phyloP scores from a whole-genome alignment of 2,888 invertebrate species.

The Andrena trimmerana region DNA sequence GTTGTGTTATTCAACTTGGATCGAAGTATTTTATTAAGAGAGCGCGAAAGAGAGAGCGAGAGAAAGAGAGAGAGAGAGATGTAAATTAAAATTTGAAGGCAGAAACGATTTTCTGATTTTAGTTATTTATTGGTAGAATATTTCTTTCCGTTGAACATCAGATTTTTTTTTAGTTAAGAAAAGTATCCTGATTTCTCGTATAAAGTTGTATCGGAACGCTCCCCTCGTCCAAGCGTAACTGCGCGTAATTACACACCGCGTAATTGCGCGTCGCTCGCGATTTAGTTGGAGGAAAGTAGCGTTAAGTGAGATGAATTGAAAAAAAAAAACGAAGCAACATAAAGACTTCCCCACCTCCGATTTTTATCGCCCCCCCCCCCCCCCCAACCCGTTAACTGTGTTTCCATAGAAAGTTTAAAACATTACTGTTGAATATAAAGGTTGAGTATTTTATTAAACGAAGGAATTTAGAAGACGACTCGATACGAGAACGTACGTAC shows the following conservation, averaged over 20 bases:
- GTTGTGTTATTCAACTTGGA: conserved; percentile 45
- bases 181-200: conserved; percentile 38
- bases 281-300: conserved; percentile 30
- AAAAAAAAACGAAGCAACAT: conserved; percentile 35
- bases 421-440: conserved; percentile 34
- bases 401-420: conserved; percentile 29
- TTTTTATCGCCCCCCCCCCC: conserved; percentile 9
- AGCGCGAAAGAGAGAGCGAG: not conserved
- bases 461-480: conserved; percentile 47
- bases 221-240: conserved; percentile 16
- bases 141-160: conserved; percentile 12
- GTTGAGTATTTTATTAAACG: conserved; percentile 52
- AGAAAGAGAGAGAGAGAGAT: conserved; percentile 1
- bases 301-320: conserved; percentile 28
- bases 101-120: conserved; percentile 21
- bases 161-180: conserved; percentile 10
- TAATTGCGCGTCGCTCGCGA: conserved; percentile 10
- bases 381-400: conserved; percentile 1
- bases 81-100: conserved; percentile 18
- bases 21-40: conserved; percentile 37
- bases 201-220: conserved; percentile 37
- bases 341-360: conserved; percentile 32
- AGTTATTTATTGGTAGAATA: conserved; percentile 39
- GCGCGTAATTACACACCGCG: conserved; percentile 17
- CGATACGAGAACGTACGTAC: conserved; percentile 54